Conservation (phyloP, 1,140 invertebrate species). For the Nasonia giraulti region DNA sequence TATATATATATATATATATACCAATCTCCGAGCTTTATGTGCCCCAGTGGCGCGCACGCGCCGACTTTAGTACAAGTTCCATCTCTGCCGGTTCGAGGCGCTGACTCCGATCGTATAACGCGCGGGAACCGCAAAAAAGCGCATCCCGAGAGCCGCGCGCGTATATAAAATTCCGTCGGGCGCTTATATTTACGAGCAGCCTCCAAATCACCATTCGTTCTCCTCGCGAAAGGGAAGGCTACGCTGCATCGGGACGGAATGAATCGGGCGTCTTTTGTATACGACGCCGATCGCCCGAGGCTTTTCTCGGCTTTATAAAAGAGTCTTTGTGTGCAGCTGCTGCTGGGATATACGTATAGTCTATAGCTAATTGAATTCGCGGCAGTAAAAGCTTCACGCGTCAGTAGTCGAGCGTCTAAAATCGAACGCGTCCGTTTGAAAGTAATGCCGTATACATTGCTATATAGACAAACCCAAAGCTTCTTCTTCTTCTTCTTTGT, state of each 20-base stretch:
- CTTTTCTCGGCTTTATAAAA: background rate
- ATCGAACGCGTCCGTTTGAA: background rate
- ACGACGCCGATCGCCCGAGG: no score
- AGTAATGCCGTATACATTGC: no score
- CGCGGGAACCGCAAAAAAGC: background rate
- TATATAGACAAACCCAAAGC: no score
- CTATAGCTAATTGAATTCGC: slow-evolving; percentile 9
- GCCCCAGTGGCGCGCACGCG: background rate
- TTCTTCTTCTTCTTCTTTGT: no score
- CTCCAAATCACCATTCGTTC: background rate
- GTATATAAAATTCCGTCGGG: background rate
- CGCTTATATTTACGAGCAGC: background rate
- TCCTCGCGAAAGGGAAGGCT: background rate
- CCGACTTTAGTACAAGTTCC: slow-evolving; percentile 1
- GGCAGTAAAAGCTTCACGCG: background rate
- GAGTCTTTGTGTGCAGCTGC: background rate
- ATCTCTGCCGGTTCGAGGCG: background rate
- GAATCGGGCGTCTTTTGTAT: no score
- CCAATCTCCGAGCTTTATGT: background rate
- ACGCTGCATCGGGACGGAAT: no score
- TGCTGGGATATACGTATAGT: background rate
- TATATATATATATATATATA: background rate
- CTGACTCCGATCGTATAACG: slow-evolving; percentile 17
- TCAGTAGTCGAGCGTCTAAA: background rate
- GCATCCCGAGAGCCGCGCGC: background rate